Evolutionary conservation across 1,140 invertebrate species (phyloP), one percentile per base, ranked within the genome.

Genomic region (Macrosteles quadrilineatus): DNA sequence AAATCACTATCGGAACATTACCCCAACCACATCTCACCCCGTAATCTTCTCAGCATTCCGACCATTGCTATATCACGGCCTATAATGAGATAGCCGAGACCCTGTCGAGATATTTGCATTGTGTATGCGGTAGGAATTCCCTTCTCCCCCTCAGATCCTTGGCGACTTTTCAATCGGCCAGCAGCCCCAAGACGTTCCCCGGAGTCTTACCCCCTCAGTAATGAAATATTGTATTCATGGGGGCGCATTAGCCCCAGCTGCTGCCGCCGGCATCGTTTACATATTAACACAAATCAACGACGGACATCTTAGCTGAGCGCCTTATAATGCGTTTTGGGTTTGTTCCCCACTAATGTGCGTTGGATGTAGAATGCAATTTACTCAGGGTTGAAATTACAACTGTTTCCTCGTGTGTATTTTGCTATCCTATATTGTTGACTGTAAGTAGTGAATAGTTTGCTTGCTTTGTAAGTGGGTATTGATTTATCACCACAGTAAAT

Each of bases 171-270:
- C 47, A 50, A 50, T 50, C 47, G 47, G 47, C 47, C 47, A 50
- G 3, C 14, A n/a, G 2, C 21, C 47, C 47, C 47, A 50, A 50
- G 21, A 59, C 55, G 55, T 23, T 27, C 14, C 9, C 23, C 14
- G 47, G 21, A 29, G 55, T 23, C 55, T 59, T 36, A 36, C 32
- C 55, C 55, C n/a, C 55, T 6, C 47, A 6, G 55, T 59, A 59
- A 59, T 59, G 55, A 59, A 59, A 59, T 59, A 59, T 59, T 29
- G 55, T 59, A 59, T 59, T 59, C 55, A 59, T 59, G 55, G 55
- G 27, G 47, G 23, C 6, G 47, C 47, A 50, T 50, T 50, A 50
- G 47, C 55, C 9, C 55, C 55, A 59, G 55, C 55, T 59, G 55
- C n/a, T 29, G 55, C 21, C 55, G 12, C 21, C 21, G 27, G 12